Evolutionary conservation across 1,140 invertebrate genomes (phyloP).

Genomic region (Myzus persicae): DNA sequence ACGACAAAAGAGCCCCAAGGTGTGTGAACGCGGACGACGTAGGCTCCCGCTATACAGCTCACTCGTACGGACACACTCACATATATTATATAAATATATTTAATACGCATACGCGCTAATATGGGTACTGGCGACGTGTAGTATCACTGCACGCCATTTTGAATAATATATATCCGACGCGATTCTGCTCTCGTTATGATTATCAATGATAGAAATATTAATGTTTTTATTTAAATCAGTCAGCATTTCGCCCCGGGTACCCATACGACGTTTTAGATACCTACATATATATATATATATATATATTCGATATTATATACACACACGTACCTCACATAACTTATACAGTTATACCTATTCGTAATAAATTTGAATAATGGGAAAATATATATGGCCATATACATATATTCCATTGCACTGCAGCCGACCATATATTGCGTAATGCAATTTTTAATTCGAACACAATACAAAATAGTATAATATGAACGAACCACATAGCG

Average conservation of each 20-base stretch:
- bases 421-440: not conserved
- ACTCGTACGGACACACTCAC: not conserved
- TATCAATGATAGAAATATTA: constrained; percentile 52
- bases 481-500: not conserved
- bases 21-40: constrained; percentile 11
- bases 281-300: not conserved
- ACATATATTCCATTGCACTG: not conserved
- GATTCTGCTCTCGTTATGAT: constrained; percentile 47
- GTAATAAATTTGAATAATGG: constrained; percentile 34
- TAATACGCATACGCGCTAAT: not conserved
- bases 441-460: constrained; percentile 31
- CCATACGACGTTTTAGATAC: not conserved
- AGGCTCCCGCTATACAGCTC: not conserved
- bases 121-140: not conserved
- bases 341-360: not conserved
- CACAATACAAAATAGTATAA: not conserved
- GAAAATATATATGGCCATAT: not conserved
- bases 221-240: constrained; percentile 56
- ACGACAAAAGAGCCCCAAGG: not conserved
- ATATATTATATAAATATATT: not conserved
- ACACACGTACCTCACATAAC: not conserved
- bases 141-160: constrained; percentile 55
- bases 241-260: constrained; percentile 27
- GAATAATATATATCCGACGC: constrained; percentile 48
- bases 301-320: not conserved